Conservation (phyloP, 2,113 vertebrate genomes). For the Glaucidium brasilianum region DNA sequence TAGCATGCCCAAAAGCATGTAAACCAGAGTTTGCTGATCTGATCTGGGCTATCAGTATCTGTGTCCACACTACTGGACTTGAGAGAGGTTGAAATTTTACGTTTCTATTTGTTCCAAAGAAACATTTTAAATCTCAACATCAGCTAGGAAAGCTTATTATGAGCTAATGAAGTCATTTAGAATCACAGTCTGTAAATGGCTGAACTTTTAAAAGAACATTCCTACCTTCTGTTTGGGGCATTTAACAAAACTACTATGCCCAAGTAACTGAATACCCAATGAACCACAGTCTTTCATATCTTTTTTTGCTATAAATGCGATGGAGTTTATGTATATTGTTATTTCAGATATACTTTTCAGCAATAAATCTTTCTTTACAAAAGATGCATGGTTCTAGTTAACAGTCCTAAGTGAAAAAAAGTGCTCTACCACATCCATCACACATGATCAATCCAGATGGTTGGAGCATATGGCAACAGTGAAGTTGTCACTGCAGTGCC, state of each 20-base stretch:
- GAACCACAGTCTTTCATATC: not conserved
- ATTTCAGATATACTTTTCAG: not conserved
- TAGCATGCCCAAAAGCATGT: not conserved
- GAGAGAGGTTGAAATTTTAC: not conserved
- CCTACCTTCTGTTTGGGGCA: not conserved
- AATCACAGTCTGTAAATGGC: not conserved
- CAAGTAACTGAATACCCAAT: not conserved
- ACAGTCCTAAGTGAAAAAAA: not conserved
- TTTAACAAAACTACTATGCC: not conserved
- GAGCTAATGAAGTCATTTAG: not conserved
- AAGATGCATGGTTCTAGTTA: not conserved
- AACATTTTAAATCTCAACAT: not conserved
- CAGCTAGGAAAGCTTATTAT: not conserved
- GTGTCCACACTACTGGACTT: not conserved
- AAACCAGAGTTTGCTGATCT: not conserved
- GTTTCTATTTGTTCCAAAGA: not conserved
- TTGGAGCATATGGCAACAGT: conserved; percentile 41
- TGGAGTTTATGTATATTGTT: not conserved
- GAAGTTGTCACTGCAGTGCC: not conserved
- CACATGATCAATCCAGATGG: conserved; percentile 39
- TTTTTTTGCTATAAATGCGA: not conserved
- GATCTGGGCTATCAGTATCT: not conserved
- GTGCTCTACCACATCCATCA: not conserved
- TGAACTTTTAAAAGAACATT: not conserved
- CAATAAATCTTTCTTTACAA: not conserved